Evolutionary conservation across 2,113 vertebrate species (phyloP).

Genomic region (Nasalis larvatus): DNA sequence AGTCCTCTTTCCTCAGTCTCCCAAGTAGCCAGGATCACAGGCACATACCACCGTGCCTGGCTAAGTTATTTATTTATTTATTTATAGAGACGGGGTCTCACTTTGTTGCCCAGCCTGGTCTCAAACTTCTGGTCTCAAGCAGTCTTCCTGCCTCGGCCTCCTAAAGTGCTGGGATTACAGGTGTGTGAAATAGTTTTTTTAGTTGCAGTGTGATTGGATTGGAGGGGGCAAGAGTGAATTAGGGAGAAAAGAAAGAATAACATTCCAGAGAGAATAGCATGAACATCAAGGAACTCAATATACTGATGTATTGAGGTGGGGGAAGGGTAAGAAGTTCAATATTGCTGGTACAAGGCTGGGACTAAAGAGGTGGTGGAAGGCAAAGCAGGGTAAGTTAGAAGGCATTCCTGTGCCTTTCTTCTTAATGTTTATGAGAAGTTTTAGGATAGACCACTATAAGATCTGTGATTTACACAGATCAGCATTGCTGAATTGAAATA

Average conservation of each 20-base stretch:
- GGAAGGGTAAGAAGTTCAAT: neutral
- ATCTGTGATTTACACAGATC: neutral
- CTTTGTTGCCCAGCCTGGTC: too few species aligned
- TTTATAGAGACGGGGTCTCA: too few species aligned
- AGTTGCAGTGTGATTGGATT: neutral
- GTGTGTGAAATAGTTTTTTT: neutral
- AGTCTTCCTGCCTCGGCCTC: too few species aligned
- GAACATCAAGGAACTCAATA: neutral
- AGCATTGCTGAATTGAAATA: slow-evolving; percentile 10
- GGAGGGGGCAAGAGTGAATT: slow-evolving; percentile 3
- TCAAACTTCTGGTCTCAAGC: too few species aligned
- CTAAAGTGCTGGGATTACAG: too few species aligned
- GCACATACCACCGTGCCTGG: too few species aligned
- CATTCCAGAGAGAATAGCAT: neutral
- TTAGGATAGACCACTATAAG: neutral
- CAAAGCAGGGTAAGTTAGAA: neutral
- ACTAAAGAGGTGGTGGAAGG: neutral
- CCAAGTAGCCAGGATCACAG: too few species aligned
- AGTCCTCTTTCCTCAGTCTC: too few species aligned
- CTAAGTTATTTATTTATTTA: too few species aligned
- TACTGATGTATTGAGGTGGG: neutral
- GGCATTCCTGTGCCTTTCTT: neutral
- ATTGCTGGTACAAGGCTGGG: neutral
- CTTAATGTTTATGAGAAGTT: slow-evolving; percentile 17
- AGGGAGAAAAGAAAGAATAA: slow-evolving; percentile 1